A percentile compares a stretch with the other conserved stretches of the same genome.
Evolutionary conservation across 2,888 invertebrate species (phyloP).

Genomic region (Drosophila anomelani): DNA sequence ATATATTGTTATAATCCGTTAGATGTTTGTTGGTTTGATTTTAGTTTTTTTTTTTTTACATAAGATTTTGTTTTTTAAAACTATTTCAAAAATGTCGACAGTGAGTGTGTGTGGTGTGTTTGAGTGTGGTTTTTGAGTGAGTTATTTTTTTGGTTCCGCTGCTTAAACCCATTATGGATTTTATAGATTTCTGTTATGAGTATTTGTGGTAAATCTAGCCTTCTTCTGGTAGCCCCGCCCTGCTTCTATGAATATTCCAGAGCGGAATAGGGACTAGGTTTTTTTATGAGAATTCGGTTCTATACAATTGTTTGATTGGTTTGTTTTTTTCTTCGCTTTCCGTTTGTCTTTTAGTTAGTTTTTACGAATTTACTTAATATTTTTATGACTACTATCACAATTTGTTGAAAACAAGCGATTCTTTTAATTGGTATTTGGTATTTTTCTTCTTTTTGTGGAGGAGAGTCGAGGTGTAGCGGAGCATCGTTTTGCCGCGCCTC

Average conservation of each 20-base stretch:
- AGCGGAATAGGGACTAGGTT: slow-evolving; percentile 10
- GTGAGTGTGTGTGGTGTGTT: slow-evolving; percentile 12
- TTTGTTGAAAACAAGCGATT: slow-evolving; percentile 76
- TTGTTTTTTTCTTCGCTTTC: slow-evolving; percentile 21
- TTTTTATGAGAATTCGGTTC: slow-evolving; percentile 25
- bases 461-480: slow-evolving; percentile 46
- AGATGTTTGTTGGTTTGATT: slow-evolving; percentile 44
- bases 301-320: slow-evolving; percentile 62
- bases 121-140: slow-evolving; percentile 12
- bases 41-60: slow-evolving; percentile 63
- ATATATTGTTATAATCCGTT: slow-evolving; percentile 67
- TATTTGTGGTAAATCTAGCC: slow-evolving; percentile 29
- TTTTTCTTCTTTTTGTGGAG: slow-evolving; percentile 44
- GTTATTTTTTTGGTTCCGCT: slow-evolving; percentile 38
- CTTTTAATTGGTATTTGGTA: slow-evolving; percentile 53
- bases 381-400: slow-evolving; percentile 80
- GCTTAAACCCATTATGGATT: slow-evolving; percentile 28
- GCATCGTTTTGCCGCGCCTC: slow-evolving; percentile 36
- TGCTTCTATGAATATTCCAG: slow-evolving; percentile 36
- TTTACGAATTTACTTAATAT: slow-evolving; percentile 68
- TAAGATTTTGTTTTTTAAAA: slow-evolving; percentile 66
- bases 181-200: slow-evolving; percentile 23
- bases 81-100: slow-evolving; percentile 68
- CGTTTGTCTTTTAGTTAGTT: slow-evolving; percentile 38
- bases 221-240: slow-evolving; percentile 37